These are phyloP conservation scores for Centropus unirufus DNA, from an alignment of 2,113 vertebrate genomes.

Conservation along the genomic window DNA sequence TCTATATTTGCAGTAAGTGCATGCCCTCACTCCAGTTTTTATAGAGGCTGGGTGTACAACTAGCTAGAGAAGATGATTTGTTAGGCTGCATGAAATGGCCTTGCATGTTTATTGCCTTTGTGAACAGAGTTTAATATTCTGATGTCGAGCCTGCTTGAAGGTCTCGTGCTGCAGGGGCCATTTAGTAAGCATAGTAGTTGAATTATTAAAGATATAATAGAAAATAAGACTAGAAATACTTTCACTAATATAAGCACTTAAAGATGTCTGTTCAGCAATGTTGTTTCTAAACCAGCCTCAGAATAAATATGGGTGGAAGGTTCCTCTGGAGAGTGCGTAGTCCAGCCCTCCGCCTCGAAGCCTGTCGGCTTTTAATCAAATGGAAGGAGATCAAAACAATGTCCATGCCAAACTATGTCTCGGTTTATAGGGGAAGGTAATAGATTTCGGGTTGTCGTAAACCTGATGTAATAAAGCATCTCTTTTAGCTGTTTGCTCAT, in stretches of 20 bases:
- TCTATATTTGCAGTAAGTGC: not conserved
- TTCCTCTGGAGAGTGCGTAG: not conserved
- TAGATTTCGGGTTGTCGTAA: conserved; percentile 6
- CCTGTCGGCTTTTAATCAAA: not conserved
- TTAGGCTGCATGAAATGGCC: not conserved
- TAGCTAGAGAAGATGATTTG: not conserved
- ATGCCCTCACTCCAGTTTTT: not conserved
- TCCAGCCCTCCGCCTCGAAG: not conserved
- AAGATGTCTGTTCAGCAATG: not conserved
- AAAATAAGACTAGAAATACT: not conserved
- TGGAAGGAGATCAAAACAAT: not conserved
- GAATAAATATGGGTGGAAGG: not conserved
- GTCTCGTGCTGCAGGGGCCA: not conserved
- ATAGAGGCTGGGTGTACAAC: not conserved
- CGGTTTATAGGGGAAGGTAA: not conserved
- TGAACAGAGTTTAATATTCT: not conserved
- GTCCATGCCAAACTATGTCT: not conserved
- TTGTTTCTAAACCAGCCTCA: not conserved
- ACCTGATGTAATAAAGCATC: not conserved
- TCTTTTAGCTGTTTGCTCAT: not conserved
- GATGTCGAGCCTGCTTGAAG: not conserved
- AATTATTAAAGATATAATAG: not conserved
- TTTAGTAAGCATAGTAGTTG: not conserved
- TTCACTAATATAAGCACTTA: not conserved
- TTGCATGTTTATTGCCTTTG: not conserved